Evolutionary conservation across 2,888 invertebrate genomes (phyloP).

Genomic region (Gerosis bhagava): DNA sequence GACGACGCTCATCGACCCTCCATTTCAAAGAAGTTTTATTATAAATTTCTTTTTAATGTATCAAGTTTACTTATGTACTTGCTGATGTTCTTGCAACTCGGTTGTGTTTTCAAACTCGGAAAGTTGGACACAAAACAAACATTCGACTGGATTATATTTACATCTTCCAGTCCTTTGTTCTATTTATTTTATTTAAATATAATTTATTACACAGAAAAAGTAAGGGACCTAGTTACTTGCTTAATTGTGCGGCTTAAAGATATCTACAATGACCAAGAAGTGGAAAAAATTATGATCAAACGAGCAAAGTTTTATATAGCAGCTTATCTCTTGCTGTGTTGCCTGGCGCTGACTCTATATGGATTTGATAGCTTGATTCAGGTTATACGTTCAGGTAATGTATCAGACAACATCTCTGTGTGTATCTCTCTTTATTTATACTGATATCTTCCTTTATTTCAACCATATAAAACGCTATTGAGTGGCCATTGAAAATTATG

Average conservation of each 20-base stretch:
- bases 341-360: conserved; percentile 34
- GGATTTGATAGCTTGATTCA: conserved; percentile 38
- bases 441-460: too few relatives aligned
- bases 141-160: conserved; percentile 40
- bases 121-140: conserved; percentile 36
- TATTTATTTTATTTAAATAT: conserved; percentile 35
- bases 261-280: conserved; percentile 43
- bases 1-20: conserved; percentile 34
- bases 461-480: too few relatives aligned
- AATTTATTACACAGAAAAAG: conserved; percentile 32
- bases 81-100: conserved; percentile 40
- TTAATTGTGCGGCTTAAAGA: conserved; percentile 42
- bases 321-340: conserved; percentile 32
- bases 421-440: too few relatives aligned
- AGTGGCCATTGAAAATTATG: too few relatives aligned
- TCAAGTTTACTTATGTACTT: conserved; percentile 32
- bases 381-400: conserved; percentile 32
- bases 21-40: conserved; percentile 17
- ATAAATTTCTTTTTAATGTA: conserved; percentile 27
- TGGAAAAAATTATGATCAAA: conserved; percentile 50
- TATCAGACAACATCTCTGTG: too few relatives aligned
- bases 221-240: conserved; percentile 39
- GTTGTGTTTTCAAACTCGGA: conserved; percentile 44
- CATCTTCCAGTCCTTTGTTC: conserved; percentile 44
- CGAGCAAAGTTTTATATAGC: conserved; percentile 38